A percentile compares a stretch with the other conserved stretches of the same genome.
Evolutionary conservation across 1,140 invertebrate species (phyloP).

Genomic region (Hyposmocoma kahamanoa): DNA sequence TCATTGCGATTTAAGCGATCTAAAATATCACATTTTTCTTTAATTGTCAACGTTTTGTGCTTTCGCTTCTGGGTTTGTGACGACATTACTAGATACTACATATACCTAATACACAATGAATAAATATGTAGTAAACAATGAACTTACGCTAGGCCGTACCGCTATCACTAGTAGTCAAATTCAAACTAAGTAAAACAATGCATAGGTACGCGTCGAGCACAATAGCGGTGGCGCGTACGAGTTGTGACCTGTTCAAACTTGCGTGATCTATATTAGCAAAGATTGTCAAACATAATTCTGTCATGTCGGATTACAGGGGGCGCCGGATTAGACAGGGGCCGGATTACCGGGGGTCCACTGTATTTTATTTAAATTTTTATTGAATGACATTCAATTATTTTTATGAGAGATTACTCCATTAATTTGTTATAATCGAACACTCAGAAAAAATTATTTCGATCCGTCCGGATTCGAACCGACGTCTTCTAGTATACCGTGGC

Average conservation of each 20-base stretch:
- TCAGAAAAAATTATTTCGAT: too few relatives aligned
- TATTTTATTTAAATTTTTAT: too few relatives aligned
- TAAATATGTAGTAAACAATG: conserved; percentile 32
- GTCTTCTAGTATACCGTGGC: too few relatives aligned
- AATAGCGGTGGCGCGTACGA: conserved; percentile 21
- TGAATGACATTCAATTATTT: too few relatives aligned
- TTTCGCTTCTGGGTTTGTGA: conserved; percentile 38
- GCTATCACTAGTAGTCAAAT: conserved; percentile 26
- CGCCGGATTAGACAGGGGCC: background rate
- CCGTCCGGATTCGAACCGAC: too few relatives aligned
- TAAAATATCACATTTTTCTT: conserved; percentile 38
- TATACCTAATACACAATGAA: conserved; percentile 25
- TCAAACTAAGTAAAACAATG: conserved; percentile 27
- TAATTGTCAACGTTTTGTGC: conserved; percentile 40
- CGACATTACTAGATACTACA: conserved; percentile 28
- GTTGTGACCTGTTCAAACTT: conserved; percentile 20
- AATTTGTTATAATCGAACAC: too few relatives aligned
- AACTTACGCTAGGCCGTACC: conserved; percentile 19
- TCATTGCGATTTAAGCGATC: conserved; percentile 30
- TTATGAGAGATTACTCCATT: too few relatives aligned
- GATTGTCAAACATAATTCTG: background rate
- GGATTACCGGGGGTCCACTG: background rate
- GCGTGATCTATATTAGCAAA: background rate
- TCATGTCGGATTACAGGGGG: background rate
- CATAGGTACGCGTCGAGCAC: conserved; percentile 24